These are phyloP conservation scores for Megathymus violae DNA, from an alignment of 1,140 invertebrate species.

Conservation along the genomic window DNA sequence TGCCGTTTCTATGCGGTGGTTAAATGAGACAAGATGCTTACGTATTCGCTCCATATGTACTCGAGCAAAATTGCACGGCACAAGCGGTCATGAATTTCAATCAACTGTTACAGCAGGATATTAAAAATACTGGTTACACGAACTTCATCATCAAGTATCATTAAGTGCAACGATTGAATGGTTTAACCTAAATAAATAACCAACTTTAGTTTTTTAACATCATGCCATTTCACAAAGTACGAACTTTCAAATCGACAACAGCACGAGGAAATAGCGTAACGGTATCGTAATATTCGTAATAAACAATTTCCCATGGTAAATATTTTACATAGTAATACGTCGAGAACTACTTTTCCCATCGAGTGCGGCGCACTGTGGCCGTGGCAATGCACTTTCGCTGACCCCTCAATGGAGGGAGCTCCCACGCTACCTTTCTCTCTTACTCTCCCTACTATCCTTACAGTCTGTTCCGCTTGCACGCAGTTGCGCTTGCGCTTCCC, in stretches of 20 bases:
- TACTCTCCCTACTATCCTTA: constrained; percentile 59
- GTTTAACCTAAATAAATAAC: too few relatives aligned
- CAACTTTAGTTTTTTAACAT: too few relatives aligned
- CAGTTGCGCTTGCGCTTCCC: constrained; percentile 78
- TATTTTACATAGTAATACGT: constrained; percentile 56
- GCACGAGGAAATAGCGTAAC: constrained; percentile 13
- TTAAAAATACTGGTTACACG: not conserved
- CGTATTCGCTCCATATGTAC: constrained; percentile 21
- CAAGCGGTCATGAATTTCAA: not conserved
- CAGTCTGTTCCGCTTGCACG: constrained; percentile 56
- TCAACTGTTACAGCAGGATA: not conserved
- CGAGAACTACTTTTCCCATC: constrained; percentile 77
- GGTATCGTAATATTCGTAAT: constrained; percentile 36
- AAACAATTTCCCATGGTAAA: constrained; percentile 65
- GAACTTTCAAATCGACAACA: not conserved
- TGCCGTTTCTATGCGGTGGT: constrained; percentile 14
- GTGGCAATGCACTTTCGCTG: constrained; percentile 83
- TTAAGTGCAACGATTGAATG: too few relatives aligned
- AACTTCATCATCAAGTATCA: not conserved
- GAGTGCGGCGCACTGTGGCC: constrained; percentile 68
- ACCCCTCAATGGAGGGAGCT: constrained; percentile 70
- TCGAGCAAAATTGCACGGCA: not conserved
- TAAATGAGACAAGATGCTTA: constrained; percentile 15
- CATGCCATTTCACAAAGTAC: not conserved
- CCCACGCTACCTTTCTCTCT: constrained; percentile 64